A percentile compares a stretch with the other conserved stretches of the same genome.
phyloP scores from a whole-genome alignment of 2,113 vertebrate species.

The Meleagris gallopavo region DNA sequence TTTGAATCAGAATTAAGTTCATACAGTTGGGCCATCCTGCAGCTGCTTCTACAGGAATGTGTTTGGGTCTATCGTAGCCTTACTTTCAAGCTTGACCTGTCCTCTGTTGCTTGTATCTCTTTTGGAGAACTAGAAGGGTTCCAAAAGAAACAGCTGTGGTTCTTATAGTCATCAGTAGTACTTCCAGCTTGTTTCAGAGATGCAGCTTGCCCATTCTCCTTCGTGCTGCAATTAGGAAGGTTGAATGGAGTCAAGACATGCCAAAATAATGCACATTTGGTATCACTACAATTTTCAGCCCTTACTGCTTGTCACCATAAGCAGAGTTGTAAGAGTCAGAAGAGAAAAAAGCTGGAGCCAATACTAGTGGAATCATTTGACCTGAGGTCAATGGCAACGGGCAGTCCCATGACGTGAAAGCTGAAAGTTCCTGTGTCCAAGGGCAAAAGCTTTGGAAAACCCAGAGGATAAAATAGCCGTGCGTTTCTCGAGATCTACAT shows the following conservation, averaged over 20 bases:
- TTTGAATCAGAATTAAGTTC: neutral
- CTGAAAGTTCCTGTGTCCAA: neutral
- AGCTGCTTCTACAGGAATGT: neutral
- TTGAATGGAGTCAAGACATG: neutral
- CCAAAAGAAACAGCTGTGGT: neutral
- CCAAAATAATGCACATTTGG: neutral
- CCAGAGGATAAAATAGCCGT: neutral
- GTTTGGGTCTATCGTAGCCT: neutral
- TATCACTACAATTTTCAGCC: neutral
- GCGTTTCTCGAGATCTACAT: neutral
- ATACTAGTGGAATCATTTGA: neutral
- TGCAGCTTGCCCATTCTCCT: neutral
- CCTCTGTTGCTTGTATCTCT: neutral
- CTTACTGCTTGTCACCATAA: neutral
- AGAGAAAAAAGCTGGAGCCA: neutral
- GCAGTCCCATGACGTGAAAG: rapidly evolving
- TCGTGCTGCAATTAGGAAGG: neutral
- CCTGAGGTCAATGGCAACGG: neutral
- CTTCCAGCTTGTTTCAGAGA: neutral
- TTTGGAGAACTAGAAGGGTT: neutral
- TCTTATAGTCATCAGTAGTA: neutral
- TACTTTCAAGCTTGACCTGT: neutral
- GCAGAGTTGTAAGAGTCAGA: neutral
- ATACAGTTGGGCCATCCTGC: neutral
- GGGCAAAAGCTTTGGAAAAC: neutral